Conservation (phyloP, 2,797 vertebrate genomes). For the Mormyrus hasselquistii region DNA sequence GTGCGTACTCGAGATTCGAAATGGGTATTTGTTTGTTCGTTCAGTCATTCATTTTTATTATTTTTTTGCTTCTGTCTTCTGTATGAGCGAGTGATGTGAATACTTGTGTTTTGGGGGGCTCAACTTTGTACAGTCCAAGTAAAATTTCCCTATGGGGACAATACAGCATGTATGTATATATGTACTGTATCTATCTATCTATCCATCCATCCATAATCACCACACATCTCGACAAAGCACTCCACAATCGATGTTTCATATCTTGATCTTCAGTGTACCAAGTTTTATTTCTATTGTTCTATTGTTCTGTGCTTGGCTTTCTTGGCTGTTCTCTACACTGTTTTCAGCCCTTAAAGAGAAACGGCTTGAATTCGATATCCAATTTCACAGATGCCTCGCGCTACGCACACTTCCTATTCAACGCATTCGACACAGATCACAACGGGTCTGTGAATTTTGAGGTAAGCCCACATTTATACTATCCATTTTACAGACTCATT, state of each 20-base stretch:
- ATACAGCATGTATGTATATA: background rate
- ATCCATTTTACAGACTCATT: background rate
- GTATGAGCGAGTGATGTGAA: background rate
- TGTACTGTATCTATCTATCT: background rate
- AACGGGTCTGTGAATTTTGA: conserved; percentile 95
- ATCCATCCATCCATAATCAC: background rate
- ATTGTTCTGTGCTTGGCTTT: background rate
- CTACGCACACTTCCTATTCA: conserved; percentile 96
- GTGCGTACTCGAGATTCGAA: background rate
- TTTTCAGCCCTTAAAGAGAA: background rate
- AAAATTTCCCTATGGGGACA: background rate
- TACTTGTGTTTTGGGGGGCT: background rate
- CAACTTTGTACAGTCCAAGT: background rate
- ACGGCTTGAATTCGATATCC: background rate
- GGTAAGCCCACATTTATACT: conserved; percentile 58
- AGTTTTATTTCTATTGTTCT: background rate
- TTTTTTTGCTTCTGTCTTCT: background rate
- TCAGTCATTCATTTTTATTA: background rate
- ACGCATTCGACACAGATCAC: conserved; percentile 88
- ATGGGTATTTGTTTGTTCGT: background rate
- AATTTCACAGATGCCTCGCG: conserved; percentile 77
- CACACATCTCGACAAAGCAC: background rate
- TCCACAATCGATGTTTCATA: background rate
- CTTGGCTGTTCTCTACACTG: background rate
- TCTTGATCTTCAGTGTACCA: background rate